Percentiles rank a stretch among this genome's conserved stretches.
Conservation (phyloP, 2,113 vertebrate genomes). For the Alouatta palliata region DNA sequence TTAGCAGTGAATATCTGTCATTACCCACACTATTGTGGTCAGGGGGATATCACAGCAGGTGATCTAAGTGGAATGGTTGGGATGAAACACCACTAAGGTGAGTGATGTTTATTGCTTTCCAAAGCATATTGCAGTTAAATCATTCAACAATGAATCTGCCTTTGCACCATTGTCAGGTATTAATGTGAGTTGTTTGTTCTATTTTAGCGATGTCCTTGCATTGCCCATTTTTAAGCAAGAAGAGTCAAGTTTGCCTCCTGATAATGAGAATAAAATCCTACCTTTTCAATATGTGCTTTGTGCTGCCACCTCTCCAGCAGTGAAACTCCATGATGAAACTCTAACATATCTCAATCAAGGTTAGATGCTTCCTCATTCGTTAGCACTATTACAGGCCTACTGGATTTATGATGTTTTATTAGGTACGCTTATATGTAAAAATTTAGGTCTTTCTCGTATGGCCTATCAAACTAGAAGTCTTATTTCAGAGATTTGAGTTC, state of each 20-base stretch:
- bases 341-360: conserved; percentile 99
- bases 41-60: not conserved
- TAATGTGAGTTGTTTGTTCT: conserved; percentile 50
- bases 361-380: conserved; percentile 78
- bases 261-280: conserved; percentile 94
- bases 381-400: not conserved
- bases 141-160: not conserved
- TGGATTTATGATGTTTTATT: not conserved
- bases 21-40: not conserved
- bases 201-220: conserved; percentile 94
- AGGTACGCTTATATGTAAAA: not conserved
- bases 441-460: conserved; percentile 3
- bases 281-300: conserved; percentile 99
- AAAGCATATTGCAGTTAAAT: not conserved
- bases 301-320: conserved; percentile 96
- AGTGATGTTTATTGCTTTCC: not conserved
- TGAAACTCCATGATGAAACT: conserved; percentile 98
- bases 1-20: not conserved
- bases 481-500: conserved; percentile 19
- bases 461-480: not conserved
- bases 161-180: not conserved
- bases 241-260: conserved; percentile 94
- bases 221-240: conserved; percentile 99
- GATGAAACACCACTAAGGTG: not conserved
- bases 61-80: not conserved